Conservation (phyloP, 2,888 invertebrate species). For the Julus scanicus region DNA sequence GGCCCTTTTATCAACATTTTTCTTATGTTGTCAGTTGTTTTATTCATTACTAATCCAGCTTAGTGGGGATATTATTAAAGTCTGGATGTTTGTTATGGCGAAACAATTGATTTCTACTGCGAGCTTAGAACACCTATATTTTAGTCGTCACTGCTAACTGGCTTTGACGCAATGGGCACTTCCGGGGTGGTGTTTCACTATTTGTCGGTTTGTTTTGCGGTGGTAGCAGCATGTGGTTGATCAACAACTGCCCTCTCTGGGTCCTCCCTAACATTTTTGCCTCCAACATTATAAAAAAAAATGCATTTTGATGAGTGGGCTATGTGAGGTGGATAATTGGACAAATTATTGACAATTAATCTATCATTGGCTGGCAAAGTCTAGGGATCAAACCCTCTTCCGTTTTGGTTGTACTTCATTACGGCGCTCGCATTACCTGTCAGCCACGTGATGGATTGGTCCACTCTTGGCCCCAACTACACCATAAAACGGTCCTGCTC, state of each 20-base stretch:
- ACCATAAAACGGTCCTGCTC: slow-evolving; percentile 31
- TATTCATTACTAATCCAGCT: background rate
- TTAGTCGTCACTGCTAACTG: background rate
- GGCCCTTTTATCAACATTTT: background rate
- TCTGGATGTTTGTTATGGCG: background rate
- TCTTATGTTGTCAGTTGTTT: background rate
- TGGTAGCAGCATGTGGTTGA: background rate
- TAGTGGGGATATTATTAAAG: background rate
- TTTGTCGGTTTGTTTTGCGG: background rate
- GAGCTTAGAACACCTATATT: background rate
- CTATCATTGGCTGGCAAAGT: slow-evolving; percentile 46
- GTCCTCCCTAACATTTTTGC: background rate
- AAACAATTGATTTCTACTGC: background rate
- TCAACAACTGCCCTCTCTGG: background rate
- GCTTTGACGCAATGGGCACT: slow-evolving; percentile 1
- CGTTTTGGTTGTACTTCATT: slow-evolving; percentile 24
- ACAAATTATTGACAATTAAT: slow-evolving; percentile 55
- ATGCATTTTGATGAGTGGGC: slow-evolving; percentile 26
- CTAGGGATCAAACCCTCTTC: background rate
- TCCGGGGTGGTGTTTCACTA: background rate
- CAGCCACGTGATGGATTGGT: slow-evolving; percentile 16
- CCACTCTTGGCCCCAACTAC: slow-evolving; percentile 29
- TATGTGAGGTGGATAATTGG: slow-evolving; percentile 55
- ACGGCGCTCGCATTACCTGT: slow-evolving; percentile 18
- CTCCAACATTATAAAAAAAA: background rate